Percentiles rank a stretch among this genome's conserved stretches.
phyloP scores from a whole-genome alignment of 2,797 vertebrate genomes.

The Betta splendens region DNA sequence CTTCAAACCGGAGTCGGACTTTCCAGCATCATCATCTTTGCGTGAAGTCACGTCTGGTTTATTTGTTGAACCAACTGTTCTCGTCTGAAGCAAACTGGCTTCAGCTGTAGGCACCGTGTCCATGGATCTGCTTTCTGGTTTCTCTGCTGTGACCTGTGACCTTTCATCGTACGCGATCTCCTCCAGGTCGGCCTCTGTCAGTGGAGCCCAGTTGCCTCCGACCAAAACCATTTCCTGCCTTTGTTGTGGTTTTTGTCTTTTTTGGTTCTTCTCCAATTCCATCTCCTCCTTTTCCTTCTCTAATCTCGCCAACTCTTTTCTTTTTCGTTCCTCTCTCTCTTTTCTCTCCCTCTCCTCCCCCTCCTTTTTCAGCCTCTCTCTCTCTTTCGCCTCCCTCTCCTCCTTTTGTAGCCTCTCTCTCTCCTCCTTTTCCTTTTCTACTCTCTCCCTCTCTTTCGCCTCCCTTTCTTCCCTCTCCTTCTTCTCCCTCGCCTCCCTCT shows the following conservation, averaged over 20 bases:
- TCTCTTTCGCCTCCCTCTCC: background rate
- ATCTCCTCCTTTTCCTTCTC: background rate
- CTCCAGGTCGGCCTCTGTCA: slow-evolving; percentile 64
- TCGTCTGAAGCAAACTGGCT: background rate
- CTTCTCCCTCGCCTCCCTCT: background rate
- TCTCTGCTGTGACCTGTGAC: slow-evolving; percentile 25
- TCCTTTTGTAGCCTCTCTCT: background rate
- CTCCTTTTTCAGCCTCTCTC: slow-evolving; percentile 1
- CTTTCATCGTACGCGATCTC: slow-evolving; percentile 64
- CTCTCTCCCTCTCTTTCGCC: background rate
- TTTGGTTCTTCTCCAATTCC: background rate
- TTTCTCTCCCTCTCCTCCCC: background rate
- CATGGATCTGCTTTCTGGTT: slow-evolving; percentile 6
- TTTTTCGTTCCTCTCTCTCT: background rate
- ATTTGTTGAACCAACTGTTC: slow-evolving; percentile 8
- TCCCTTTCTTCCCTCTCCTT: background rate
- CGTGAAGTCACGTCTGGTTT: slow-evolving; percentile 10
- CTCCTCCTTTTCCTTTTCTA: background rate
- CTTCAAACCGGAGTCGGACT: slow-evolving; percentile 15
- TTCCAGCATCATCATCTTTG: slow-evolving; percentile 19
- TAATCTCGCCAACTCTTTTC: background rate
- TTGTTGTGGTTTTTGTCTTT: slow-evolving; percentile 16
- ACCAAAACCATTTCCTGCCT: background rate
- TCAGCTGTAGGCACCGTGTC: background rate
- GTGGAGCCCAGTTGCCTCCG: slow-evolving; percentile 24